phyloP scores from a whole-genome alignment of 2,888 invertebrate species.

The Metacarcinus magister region DNA sequence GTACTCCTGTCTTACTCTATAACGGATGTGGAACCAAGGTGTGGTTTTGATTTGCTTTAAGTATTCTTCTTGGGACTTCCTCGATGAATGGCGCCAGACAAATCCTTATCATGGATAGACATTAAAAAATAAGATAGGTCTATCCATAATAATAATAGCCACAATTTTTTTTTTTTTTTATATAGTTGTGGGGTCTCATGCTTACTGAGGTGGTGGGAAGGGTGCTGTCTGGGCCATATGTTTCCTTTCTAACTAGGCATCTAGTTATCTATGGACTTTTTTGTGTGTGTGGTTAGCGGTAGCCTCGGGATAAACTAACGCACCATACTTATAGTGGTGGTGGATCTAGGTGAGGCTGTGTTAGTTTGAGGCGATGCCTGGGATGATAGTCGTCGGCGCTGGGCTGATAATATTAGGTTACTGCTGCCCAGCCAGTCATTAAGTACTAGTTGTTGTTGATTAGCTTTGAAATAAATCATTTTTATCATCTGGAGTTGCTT shows the following conservation, averaged over 20 bases:
- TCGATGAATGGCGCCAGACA: neutral
- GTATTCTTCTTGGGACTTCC: neutral
- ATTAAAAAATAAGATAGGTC: neutral
- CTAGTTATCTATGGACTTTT: neutral
- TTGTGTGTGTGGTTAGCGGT: neutral
- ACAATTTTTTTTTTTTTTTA: too few relatives aligned
- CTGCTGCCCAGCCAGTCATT: neutral
- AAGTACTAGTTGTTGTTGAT: neutral
- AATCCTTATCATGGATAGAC: neutral
- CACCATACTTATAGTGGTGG: neutral
- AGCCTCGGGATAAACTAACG: neutral
- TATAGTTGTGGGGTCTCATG: too few relatives aligned
- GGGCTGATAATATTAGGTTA: neutral
- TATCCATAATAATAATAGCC: too few relatives aligned
- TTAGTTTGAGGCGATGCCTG: neutral
- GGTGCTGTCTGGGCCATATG: too few relatives aligned
- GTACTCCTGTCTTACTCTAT: neutral
- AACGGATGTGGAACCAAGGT: neutral
- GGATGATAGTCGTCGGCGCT: neutral
- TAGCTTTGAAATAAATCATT: conserved; percentile 4
- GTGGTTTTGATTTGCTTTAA: neutral
- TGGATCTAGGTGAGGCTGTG: neutral
- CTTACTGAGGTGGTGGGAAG: too few relatives aligned
- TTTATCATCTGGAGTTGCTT: neutral
- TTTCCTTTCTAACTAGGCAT: too few relatives aligned